These are phyloP conservation scores for Aurelia sp. DNA, from an alignment of 30 jellyfish, hydroid and myxozoan species.

Conservation along the genomic window DNA sequence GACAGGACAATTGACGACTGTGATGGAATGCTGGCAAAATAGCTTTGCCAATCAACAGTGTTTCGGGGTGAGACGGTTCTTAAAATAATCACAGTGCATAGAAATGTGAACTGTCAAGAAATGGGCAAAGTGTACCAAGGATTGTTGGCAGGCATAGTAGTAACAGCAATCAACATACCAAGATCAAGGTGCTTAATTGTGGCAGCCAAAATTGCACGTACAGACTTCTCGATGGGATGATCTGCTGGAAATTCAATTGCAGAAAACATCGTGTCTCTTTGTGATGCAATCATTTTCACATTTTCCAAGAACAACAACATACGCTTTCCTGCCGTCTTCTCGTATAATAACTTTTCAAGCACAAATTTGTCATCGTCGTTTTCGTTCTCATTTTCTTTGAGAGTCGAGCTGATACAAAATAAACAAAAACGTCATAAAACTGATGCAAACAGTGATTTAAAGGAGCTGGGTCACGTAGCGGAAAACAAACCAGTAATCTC, in stretches of 20 bases:
- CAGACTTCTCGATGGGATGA: constrained; percentile 56
- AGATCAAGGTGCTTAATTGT: constrained; percentile 47
- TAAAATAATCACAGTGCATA: too few relatives aligned
- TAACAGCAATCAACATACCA: constrained; percentile 5
- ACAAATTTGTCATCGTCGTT: constrained; percentile 11
- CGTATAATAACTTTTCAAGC: constrained; percentile 34
- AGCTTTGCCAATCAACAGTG: too few relatives aligned
- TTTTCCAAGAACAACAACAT: constrained; percentile 33
- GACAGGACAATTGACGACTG: too few relatives aligned
- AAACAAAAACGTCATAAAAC: background rate
- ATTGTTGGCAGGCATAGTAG: too few relatives aligned
- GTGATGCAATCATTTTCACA: constrained; percentile 15
- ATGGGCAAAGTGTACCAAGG: too few relatives aligned
- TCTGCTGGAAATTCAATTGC: constrained; percentile 41
- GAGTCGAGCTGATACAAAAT: constrained; percentile 4
- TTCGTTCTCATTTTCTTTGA: background rate
- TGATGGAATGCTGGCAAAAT: too few relatives aligned
- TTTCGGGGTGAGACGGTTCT: too few relatives aligned
- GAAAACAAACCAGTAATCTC: too few relatives aligned
- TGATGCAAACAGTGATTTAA: too few relatives aligned
- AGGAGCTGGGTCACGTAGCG: too few relatives aligned
- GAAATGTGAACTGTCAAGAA: too few relatives aligned
- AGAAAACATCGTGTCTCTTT: constrained; percentile 36
- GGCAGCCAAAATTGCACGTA: constrained; percentile 45
- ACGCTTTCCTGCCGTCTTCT: background rate